phyloP scores from a whole-genome alignment of 2,888 invertebrate species.

The Callyntrura sp. region DNA sequence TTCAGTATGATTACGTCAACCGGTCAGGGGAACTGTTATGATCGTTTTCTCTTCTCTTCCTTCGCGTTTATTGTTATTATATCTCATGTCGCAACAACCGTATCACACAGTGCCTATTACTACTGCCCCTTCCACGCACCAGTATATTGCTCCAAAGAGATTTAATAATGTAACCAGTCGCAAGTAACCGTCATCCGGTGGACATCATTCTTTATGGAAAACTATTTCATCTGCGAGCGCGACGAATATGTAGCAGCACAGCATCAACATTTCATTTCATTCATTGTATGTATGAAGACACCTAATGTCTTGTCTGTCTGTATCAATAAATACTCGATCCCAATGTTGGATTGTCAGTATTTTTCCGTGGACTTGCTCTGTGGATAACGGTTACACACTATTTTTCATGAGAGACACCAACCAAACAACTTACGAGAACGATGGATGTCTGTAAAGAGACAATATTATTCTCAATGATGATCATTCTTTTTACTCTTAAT shows the following conservation, averaged over 20 bases:
- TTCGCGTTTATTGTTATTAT: conserved; percentile 39
- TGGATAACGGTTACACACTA: conserved; percentile 11
- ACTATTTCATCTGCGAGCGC: conserved; percentile 39
- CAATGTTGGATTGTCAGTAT: background rate
- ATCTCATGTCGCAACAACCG: conserved; percentile 35
- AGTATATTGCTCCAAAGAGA: background rate
- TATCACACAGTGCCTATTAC: too few species aligned
- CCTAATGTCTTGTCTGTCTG: conserved; percentile 3
- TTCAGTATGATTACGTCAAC: conserved; percentile 60
- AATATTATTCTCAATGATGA: conserved; percentile 74
- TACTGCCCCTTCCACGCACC: too few species aligned
- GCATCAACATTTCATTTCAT: conserved; percentile 21
- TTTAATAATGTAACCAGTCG: conserved; percentile 26
- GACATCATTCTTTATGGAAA: conserved; percentile 51
- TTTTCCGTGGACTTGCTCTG: conserved; percentile 14
- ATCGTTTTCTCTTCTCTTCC: conserved; percentile 36
- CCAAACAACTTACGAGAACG: conserved; percentile 23
- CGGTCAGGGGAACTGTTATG: conserved; percentile 52
- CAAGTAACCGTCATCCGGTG: background rate
- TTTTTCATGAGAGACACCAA: conserved; percentile 47
- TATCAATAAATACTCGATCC: conserved; percentile 24
- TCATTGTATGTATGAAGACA: conserved; percentile 11
- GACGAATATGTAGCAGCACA: conserved; percentile 14
- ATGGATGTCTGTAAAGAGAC: conserved; percentile 69
- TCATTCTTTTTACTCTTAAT: conserved; percentile 74